Base-by-base conservation (phyloP, 2,888 invertebrate species). In the Prosopocoilus inquinatus region DNA sequence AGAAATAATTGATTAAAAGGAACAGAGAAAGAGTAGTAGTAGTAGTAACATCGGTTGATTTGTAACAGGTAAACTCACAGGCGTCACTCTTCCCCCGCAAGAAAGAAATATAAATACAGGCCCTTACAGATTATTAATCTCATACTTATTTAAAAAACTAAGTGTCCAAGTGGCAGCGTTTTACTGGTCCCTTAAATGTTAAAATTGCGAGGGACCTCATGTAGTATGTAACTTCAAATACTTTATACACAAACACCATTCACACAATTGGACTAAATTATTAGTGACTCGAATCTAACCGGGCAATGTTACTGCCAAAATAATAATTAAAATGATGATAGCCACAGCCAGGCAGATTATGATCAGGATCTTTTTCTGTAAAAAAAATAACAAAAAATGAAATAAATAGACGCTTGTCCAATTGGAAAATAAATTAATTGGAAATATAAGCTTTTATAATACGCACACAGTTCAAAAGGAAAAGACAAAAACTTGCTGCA, bases 321-420 rank as follows among this genome's bases (percentile, higher is more conserved):
- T 79, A 79, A 89, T 84, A 81, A 86, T 83, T 81, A 89, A 83
- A 81, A 90, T 85, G 81, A 87, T 81, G 85, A 87, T 80, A 79
- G 86, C 84, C 79, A 90, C 81, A 78, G 85, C 81, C 81, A 90
- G 84, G 87, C 91, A 90, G 84, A 90, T 86, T 80, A 88, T 84
- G 84, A 90, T 89, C 86, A 89, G 85, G 85, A 91, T 88, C 85
- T 88, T 87, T 89, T 90, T 91, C 90, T 91, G 90, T 77, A 85
- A 89, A 81, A 79, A 82, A 76, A 85, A 81, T 80, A 75, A 79
- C 78, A 73, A 55, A 80, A 77, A 70, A 74, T 79, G 78, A 78
- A 78, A 67, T 74, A 80, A 80, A 79, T 78, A 78, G 79, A 79
- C 75, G 57, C 48, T 45, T 16, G 12, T 13, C 45, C 5, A 13